Evolutionary conservation across 92 coral and sea anemone species (phyloP).

Genomic region (Zoanthus gigantus): DNA sequence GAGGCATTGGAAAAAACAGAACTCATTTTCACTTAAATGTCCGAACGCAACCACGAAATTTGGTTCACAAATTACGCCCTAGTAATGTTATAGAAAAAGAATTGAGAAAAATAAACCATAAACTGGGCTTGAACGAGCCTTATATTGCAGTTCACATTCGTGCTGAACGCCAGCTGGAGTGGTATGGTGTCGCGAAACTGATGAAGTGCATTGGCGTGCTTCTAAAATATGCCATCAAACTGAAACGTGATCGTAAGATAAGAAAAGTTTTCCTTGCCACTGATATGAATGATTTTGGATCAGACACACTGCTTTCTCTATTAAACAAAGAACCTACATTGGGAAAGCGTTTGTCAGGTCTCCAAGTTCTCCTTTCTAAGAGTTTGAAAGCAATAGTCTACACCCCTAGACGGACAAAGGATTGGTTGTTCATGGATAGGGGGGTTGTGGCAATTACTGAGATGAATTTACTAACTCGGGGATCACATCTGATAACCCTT

Average conservation of each 20-base stretch:
- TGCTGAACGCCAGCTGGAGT: slow-evolving; percentile 90
- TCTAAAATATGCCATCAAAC: slow-evolving; percentile 57
- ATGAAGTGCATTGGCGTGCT: slow-evolving; percentile 72
- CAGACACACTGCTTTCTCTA: slow-evolving; percentile 79
- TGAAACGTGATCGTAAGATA: slow-evolving; percentile 66
- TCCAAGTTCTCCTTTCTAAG: slow-evolving; percentile 62
- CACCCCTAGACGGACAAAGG: slow-evolving; percentile 72
- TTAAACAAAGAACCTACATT: slow-evolving; percentile 65
- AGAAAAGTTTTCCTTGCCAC: slow-evolving; percentile 82
- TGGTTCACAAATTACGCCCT: slow-evolving; percentile 75
- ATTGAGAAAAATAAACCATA: slow-evolving; percentile 50
- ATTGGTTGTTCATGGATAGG: slow-evolving; percentile 75
- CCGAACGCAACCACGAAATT: slow-evolving; percentile 66
- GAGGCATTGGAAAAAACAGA: slow-evolving; percentile 87
- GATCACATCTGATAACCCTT: slow-evolving; percentile 86
- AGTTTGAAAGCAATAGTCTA: slow-evolving; percentile 65
- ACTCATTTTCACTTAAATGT: slow-evolving; percentile 86
- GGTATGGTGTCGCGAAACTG: slow-evolving; percentile 83
- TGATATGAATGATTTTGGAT: slow-evolving; percentile 87
- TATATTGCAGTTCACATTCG: slow-evolving; percentile 88
- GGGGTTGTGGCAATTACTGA: slow-evolving; percentile 96
- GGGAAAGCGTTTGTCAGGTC: slow-evolving; percentile 50
- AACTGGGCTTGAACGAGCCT: slow-evolving; percentile 58
- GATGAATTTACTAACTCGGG: slow-evolving; percentile 83
- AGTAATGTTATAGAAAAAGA: slow-evolving; percentile 76